Percentiles rank a stretch among this genome's conserved stretches.
Evolutionary conservation across 2,113 vertebrate species (phyloP).

Genomic region (Danionella cerebrum): DNA sequence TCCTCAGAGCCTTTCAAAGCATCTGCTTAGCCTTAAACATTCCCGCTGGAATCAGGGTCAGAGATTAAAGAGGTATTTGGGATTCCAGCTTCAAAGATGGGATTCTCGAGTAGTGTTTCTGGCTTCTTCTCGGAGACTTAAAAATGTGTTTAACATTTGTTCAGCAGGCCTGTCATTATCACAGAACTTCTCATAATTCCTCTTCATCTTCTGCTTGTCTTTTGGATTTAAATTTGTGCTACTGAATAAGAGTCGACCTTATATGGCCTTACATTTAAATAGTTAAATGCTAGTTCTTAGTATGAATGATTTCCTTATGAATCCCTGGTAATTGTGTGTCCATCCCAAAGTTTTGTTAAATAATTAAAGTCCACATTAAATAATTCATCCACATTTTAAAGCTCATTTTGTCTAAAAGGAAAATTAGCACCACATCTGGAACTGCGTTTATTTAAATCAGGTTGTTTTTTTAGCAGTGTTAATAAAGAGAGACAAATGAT

Average conservation of each 20-base stretch:
- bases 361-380: too few relatives aligned
- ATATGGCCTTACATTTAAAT: neutral
- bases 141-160: conserved; percentile 38
- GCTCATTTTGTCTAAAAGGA: too few relatives aligned
- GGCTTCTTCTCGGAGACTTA: conserved; percentile 34
- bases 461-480: too few relatives aligned
- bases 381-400: too few relatives aligned
- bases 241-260: neutral
- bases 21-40: conserved; percentile 49
- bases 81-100: conserved; percentile 52
- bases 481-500: too few relatives aligned
- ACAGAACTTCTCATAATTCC: neutral
- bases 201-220: neutral
- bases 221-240: neutral
- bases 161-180: conserved; percentile 19
- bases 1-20: conserved; percentile 35
- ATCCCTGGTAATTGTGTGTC: neutral
- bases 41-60: conserved; percentile 48
- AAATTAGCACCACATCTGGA: too few relatives aligned
- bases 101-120: conserved; percentile 33
- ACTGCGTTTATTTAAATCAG: too few relatives aligned
- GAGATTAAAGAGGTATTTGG: conserved; percentile 53
- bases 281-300: neutral
- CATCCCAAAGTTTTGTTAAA: neutral
- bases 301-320: neutral